These are phyloP conservation scores for Melanotaenia nigrans DNA, from an alignment of 2,797 vertebrate genomes.

Conservation along the genomic window DNA sequence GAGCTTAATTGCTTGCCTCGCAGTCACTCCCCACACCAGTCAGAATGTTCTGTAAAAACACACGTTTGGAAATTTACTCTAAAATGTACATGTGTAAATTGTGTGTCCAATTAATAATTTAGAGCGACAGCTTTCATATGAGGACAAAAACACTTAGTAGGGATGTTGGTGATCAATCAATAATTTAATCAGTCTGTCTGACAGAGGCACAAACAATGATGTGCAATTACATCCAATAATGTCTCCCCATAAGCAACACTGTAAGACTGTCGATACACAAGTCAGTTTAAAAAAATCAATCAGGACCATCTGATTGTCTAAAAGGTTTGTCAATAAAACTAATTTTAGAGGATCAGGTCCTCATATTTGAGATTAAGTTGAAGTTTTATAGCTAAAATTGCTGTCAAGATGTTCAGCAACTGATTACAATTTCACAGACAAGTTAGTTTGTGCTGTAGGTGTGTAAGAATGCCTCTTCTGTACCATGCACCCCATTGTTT, in stretches of 20 bases:
- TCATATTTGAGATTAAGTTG: slow-evolving; percentile 23
- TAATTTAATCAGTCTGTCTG: slow-evolving; percentile 62
- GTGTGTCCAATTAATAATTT: slow-evolving; percentile 35
- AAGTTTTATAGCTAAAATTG: slow-evolving; percentile 19
- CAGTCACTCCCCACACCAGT: slow-evolving; percentile 45
- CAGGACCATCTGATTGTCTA: slow-evolving; percentile 30
- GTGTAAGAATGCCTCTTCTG: background rate
- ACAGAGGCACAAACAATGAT: slow-evolving; percentile 45
- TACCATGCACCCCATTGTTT: background rate
- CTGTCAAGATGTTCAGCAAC: background rate
- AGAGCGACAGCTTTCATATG: slow-evolving; percentile 33
- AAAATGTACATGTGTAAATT: slow-evolving; percentile 2
- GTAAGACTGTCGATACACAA: slow-evolving; percentile 26
- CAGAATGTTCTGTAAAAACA: slow-evolving; percentile 38
- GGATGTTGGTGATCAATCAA: slow-evolving; percentile 51
- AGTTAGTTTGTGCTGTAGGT: background rate
- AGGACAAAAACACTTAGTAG: slow-evolving; percentile 36
- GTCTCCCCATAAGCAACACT: slow-evolving; percentile 44
- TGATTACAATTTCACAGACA: slow-evolving; percentile 15
- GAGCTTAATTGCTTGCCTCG: slow-evolving; percentile 63
- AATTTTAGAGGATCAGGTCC: slow-evolving; percentile 24
- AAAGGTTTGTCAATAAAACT: slow-evolving; percentile 54
- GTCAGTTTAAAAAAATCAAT: slow-evolving; percentile 52
- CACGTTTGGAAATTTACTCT: slow-evolving; percentile 3
- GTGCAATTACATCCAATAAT: slow-evolving; percentile 49